Percentiles rank a stretch among this genome's conserved stretches.
Evolutionary conservation across 1,140 invertebrate genomes (phyloP).

Genomic region (Pseudachorutes palmiensis): DNA sequence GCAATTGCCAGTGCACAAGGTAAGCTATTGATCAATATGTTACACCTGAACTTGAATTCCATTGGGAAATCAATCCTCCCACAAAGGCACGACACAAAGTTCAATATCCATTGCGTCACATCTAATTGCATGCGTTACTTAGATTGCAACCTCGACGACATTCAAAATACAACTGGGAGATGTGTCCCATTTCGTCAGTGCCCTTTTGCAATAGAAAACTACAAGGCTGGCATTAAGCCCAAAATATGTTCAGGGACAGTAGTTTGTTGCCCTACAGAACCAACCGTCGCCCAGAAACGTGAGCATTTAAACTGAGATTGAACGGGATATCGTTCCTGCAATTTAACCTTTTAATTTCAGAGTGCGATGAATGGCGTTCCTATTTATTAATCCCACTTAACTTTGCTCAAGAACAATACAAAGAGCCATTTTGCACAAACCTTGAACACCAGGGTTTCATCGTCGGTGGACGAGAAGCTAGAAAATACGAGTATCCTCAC

Average conservation of each 20-base stretch:
- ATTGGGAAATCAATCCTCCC: too few species aligned
- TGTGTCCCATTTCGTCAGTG: constrained; percentile 24
- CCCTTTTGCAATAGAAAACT: constrained; percentile 11
- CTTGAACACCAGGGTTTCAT: constrained; percentile 19
- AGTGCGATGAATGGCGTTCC: constrained; percentile 29
- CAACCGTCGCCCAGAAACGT: constrained; percentile 26
- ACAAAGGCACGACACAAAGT: too few species aligned
- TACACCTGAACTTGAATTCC: too few species aligned
- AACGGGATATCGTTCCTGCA: neutral
- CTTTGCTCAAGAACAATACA: constrained; percentile 4
- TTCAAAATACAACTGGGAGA: constrained; percentile 21
- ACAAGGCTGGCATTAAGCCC: constrained; percentile 14
- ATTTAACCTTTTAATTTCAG: constrained; percentile 16
- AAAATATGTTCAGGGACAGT: constrained; percentile 23
- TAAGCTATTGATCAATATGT: too few species aligned
- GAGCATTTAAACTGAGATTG: constrained; percentile 4
- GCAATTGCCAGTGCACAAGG: too few species aligned
- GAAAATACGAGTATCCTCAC: constrained; percentile 25
- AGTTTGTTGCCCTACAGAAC: constrained; percentile 31
- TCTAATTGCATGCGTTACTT: too few species aligned
- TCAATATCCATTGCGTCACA: too few species aligned
- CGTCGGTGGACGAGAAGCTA: constrained; percentile 25
- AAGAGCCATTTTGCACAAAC: constrained; percentile 15
- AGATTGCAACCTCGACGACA: constrained; percentile 25
- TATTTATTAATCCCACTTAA: constrained; percentile 19